Evolutionary conservation across 2,113 vertebrate genomes (phyloP).

Genomic region (Formicarius rufipectus): DNA sequence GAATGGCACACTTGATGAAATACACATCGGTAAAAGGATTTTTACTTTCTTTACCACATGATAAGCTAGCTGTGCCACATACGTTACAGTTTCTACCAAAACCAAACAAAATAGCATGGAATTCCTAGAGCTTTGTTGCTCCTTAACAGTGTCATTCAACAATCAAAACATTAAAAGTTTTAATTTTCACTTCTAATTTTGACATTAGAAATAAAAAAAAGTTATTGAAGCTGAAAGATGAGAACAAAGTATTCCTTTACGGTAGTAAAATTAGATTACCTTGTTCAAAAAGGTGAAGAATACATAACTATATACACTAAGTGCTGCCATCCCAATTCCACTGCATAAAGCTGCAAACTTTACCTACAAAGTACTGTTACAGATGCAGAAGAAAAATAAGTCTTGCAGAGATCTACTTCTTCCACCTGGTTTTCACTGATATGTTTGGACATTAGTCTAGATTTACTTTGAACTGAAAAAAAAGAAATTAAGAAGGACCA

Average conservation of each 20-base stretch:
- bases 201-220: not conserved
- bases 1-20: not conserved
- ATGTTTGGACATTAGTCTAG: not conserved
- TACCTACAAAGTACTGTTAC: not conserved
- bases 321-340: not conserved
- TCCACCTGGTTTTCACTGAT: not conserved
- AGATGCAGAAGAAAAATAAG: not conserved
- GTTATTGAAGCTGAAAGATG: not conserved
- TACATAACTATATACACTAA: not conserved
- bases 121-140: not conserved
- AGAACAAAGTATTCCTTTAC: not conserved
- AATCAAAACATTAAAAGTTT: fast-evolving
- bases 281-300: not conserved
- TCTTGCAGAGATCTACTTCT: not conserved
- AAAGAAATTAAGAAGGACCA: not conserved
- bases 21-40: not conserved
- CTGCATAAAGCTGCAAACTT: not conserved
- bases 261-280: not conserved
- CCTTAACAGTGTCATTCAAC: not conserved
- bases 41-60: not conserved
- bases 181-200: not conserved
- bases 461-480: not conserved
- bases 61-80: not conserved
- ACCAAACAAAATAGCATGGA: not conserved
- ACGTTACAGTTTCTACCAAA: not conserved